Base-by-base conservation (phyloP, 2,797 vertebrate species). In the Gadopsis bispinosus region DNA sequence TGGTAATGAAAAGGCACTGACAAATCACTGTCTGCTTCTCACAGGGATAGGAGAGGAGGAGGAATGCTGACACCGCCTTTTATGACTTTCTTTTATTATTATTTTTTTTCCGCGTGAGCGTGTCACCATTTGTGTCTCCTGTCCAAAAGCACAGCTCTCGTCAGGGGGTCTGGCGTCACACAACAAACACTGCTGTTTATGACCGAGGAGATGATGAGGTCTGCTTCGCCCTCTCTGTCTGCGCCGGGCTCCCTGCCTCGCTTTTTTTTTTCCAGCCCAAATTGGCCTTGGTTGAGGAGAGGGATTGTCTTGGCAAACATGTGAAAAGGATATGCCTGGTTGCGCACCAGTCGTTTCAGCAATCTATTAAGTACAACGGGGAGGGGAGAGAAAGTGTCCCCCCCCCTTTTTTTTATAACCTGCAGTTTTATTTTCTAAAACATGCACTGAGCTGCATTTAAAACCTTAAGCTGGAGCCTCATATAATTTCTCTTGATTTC, bases 1-100 rank as follows among this genome's bases (percentile, higher is more conserved):
- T 75, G 78, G 74, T 89, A 92, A 94, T 94, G 93, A 93, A 92
- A 93, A 92, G 91, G 80, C 90, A 90, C 84, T 88, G 91, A 93
- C 89, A 90, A 93, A 93, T 92, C 89, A 89, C 87, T 92, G 88
- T 92, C 89, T 90, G 88, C 85, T 86, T 76, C 89, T 91, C 88
- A 74, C 55, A 83, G 79, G 86, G 83, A 79, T 22, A 41, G 58
- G 35, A 62, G 69, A 69, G 73, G 74, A 76, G 78, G 50, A 39
- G 76, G 54, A 75, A 80, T 79, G 85, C 83, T 89, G 88, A 87
- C 82, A 51, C 73, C 73, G 48, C 73, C 69, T 33, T 82, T 72
- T 83, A 37, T 63, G 50, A n/a, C 48, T 68, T 7, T 62, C 56
- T n/a, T 26, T 74, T 68, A n/a, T n/a, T n/a, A n/a, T 33, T 19